Conservation (phyloP, 1,140 invertebrate genomes). For the Drosophila nigromelanica region DNA sequence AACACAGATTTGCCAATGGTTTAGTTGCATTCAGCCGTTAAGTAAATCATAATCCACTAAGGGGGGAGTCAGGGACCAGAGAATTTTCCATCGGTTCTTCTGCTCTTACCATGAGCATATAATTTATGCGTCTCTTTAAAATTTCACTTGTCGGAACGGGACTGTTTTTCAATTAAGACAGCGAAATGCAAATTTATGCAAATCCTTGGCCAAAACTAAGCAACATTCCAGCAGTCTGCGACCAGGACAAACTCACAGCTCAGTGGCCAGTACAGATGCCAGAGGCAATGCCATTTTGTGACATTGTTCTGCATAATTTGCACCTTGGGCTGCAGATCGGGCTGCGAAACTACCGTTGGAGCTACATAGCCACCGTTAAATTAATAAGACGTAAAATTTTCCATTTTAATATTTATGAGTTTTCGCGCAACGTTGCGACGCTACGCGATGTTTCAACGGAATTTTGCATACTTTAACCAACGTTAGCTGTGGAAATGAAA, state of each 20-base stretch:
- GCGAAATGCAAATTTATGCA: conserved; percentile 77
- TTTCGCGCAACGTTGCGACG: conserved; percentile 28
- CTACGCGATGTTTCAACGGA: conserved; percentile 16
- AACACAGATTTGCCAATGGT: conserved; percentile 75
- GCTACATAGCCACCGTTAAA: conserved; percentile 68
- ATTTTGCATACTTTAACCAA: conserved; percentile 43
- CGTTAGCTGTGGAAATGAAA: conserved; percentile 22
- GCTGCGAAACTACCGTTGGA: conserved; percentile 61
- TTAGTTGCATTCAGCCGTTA: conserved; percentile 67
- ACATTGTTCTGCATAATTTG: conserved; percentile 76
- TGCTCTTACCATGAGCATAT: conserved; percentile 34
- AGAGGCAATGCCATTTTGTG: conserved; percentile 58
- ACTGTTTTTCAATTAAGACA: conserved; percentile 73
- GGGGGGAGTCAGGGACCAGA: conserved; percentile 6
- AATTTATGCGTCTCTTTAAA: conserved; percentile 76
- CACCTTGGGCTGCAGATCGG: conserved; percentile 62
- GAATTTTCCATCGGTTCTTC: background rate
- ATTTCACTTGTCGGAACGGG: conserved; percentile 60
- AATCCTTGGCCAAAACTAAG: conserved; percentile 75
- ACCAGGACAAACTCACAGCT: conserved; percentile 15
- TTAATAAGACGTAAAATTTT: conserved; percentile 77
- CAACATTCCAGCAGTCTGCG: conserved; percentile 47
- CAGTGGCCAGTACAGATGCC: conserved; percentile 33
- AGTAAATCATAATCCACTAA: conserved; percentile 66
- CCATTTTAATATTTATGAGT: conserved; percentile 80